Evolutionary conservation across 2,797 vertebrate species (phyloP).

Genomic region (Euthynnus affinis): DNA sequence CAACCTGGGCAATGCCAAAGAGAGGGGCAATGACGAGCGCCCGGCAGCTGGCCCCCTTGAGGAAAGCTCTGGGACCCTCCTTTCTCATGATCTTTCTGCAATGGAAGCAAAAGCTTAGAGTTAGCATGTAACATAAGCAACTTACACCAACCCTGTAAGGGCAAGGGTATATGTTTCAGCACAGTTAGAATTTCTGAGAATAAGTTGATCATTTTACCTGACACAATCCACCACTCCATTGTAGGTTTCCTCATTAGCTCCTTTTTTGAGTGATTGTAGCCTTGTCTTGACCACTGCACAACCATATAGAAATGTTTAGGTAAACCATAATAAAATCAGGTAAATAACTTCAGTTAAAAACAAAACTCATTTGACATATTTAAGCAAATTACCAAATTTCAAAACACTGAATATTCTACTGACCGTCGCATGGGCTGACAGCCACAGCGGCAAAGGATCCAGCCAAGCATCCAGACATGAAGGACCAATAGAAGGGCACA

Average conservation of each 20-base stretch:
- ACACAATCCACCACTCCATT: slow-evolving; percentile 89
- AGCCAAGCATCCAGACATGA: slow-evolving; percentile 87
- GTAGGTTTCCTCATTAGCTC: slow-evolving; percentile 89
- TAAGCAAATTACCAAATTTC: background rate
- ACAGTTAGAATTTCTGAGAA: background rate
- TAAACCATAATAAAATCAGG: background rate
- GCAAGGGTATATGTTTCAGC: background rate
- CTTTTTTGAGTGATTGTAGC: slow-evolving; percentile 88
- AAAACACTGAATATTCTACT: slow-evolving; percentile 39
- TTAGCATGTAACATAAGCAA: background rate
- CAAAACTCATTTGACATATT: background rate
- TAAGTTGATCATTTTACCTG: slow-evolving; percentile 74
- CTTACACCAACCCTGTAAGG: background rate
- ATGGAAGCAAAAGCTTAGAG: background rate
- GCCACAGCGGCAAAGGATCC: slow-evolving; percentile 86
- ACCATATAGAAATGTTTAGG: background rate
- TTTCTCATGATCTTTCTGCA: slow-evolving; percentile 88
- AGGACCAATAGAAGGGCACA: slow-evolving; percentile 89
- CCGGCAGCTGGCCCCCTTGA: slow-evolving; percentile 88
- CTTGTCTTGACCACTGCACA: slow-evolving; percentile 89
- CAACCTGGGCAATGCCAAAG: slow-evolving; percentile 90
- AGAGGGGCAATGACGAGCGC: slow-evolving; percentile 91
- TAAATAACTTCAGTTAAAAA: background rate
- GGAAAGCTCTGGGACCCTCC: slow-evolving; percentile 87
- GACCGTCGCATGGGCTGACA: slow-evolving; percentile 91